phyloP scores from a whole-genome alignment of 2,797 vertebrate species.

The Chaenodraco wilsoni region DNA sequence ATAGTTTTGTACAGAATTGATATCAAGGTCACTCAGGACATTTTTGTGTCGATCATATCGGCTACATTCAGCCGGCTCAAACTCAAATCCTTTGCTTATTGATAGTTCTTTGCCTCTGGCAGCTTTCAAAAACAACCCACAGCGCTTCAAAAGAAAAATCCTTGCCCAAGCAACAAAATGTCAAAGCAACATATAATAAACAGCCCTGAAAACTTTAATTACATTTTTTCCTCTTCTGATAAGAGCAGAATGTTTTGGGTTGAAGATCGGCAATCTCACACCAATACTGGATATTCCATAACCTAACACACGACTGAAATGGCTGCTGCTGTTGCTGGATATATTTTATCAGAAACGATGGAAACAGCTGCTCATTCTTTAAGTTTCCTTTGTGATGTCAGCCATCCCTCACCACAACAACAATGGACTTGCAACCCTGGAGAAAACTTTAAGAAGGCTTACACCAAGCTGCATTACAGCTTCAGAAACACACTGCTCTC shows the following conservation, averaged over 20 bases:
- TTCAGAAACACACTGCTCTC: neutral
- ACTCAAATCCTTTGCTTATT: conserved; percentile 4
- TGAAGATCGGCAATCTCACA: neutral
- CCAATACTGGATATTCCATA: too few relatives aligned
- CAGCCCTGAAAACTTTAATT: neutral
- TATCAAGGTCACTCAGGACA: neutral
- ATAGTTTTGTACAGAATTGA: neutral
- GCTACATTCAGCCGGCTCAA: conserved; percentile 3
- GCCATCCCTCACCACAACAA: neutral
- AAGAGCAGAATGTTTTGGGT: neutral
- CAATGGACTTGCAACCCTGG: neutral
- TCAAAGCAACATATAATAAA: neutral
- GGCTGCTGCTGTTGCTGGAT: neutral
- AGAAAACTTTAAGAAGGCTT: neutral
- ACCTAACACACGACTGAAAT: neutral
- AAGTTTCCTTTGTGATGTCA: too few relatives aligned
- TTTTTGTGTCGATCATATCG: neutral
- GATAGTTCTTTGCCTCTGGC: neutral
- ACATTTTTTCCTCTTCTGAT: neutral
- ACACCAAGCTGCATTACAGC: neutral
- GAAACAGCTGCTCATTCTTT: neutral
- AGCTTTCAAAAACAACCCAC: conserved; percentile 20
- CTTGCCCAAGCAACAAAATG: neutral
- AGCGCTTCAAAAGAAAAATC: neutral
- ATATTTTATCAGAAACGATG: neutral